Percentiles rank a stretch among this genome's conserved stretches.
Conservation (phyloP, 2,797 vertebrate species). For the Gymnodraco acuticeps region DNA sequence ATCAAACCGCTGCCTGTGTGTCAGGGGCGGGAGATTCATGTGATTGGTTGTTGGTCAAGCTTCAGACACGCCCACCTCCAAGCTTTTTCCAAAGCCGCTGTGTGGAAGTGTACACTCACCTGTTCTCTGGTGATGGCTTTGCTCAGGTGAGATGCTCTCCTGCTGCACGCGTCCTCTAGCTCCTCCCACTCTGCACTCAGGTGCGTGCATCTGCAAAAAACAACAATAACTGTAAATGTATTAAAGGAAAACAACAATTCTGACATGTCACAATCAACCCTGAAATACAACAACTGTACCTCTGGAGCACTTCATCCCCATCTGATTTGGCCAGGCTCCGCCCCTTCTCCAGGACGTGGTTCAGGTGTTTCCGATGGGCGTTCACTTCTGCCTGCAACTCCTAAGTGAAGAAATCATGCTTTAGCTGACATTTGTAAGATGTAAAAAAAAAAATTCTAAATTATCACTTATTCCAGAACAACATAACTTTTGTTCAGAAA, state of each 20-base stretch:
- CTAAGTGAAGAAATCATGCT: constrained; percentile 63
- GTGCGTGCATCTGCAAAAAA: constrained; percentile 71
- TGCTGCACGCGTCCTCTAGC: constrained; percentile 85
- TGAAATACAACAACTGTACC: constrained; percentile 42
- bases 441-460: no score
- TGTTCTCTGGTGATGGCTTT: constrained; percentile 86
- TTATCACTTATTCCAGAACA: no score
- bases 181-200: constrained; percentile 85
- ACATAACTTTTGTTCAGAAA: no score
- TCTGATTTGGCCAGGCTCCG: constrained; percentile 74
- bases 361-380: constrained; percentile 85
- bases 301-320: constrained; percentile 78
- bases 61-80: no score
- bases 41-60: no score
- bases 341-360: constrained; percentile 85
- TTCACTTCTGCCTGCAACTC: constrained; percentile 88
- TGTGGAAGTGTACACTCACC: constrained; percentile 71
- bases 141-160: constrained; percentile 81
- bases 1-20: no score
- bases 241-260: no score
- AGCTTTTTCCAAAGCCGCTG: no score
- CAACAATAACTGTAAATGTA: not conserved
- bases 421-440: not conserved
- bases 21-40: no score
- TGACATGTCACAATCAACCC: not conserved